A percentile compares a stretch with the other conserved stretches of the same genome.
Evolutionary conservation across 2,888 invertebrate species (phyloP).

Genomic region (Diplolepis rosae): DNA sequence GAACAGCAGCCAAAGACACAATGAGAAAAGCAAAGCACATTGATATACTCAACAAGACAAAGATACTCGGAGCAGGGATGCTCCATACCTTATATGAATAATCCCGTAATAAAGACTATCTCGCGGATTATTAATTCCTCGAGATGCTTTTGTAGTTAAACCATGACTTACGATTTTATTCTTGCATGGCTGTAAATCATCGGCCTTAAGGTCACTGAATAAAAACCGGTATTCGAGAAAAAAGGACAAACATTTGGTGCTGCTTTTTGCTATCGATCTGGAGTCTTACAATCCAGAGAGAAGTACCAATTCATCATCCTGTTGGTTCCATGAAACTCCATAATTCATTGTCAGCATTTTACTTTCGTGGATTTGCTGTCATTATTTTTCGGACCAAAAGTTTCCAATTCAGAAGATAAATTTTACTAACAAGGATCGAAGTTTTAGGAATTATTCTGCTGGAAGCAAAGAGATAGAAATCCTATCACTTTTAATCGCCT

Average conservation of each 20-base stretch:
- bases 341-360: slow-evolving; percentile 12
- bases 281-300: not conserved
- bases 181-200: slow-evolving; percentile 8
- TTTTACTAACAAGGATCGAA: not conserved
- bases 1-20: not conserved
- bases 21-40: slow-evolving; percentile 13
- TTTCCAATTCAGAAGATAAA: not conserved
- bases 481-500: too few relatives aligned
- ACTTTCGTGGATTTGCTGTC: not conserved
- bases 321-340: not conserved
- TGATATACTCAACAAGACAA: slow-evolving; percentile 19
- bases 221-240: slow-evolving; percentile 21
- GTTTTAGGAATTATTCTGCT: not conserved
- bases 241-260: slow-evolving; percentile 10
- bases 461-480: too few relatives aligned
- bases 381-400: not conserved
- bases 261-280: slow-evolving; percentile 7
- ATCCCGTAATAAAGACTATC: slow-evolving; percentile 13
- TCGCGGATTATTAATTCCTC: slow-evolving; percentile 19
- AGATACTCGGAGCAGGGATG: not conserved
- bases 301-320: slow-evolving; percentile 21
- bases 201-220: slow-evolving; percentile 17
- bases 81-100: slow-evolving; percentile 18
- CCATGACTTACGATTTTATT: slow-evolving; percentile 22
- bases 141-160: slow-evolving; percentile 28